A percentile compares a stretch with the other conserved stretches of the same genome.
Evolutionary conservation across 2,888 invertebrate genomes (phyloP).

Genomic region (Parascotia fuliginaria): DNA sequence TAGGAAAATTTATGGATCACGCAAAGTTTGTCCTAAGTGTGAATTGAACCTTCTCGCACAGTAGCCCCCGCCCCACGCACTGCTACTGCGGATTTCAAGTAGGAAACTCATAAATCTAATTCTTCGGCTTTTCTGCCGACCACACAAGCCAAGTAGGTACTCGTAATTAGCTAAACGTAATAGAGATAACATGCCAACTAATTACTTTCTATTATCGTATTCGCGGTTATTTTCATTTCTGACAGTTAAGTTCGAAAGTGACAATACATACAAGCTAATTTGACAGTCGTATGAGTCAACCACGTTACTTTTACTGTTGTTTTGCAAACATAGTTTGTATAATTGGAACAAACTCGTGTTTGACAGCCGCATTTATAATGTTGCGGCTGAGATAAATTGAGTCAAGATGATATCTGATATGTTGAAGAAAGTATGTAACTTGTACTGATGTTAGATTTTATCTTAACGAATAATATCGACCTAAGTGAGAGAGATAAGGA

Average conservation of each 20-base stretch:
- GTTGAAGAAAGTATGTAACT: constrained; percentile 35
- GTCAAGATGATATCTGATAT: constrained; percentile 52
- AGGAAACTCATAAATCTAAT: not conserved
- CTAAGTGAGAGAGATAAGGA: too few relatives aligned
- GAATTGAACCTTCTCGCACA: too few relatives aligned
- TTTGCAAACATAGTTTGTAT: constrained; percentile 3
- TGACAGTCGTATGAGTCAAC: constrained; percentile 37
- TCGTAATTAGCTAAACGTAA: constrained; percentile 7
- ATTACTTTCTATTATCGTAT: constrained; percentile 52
- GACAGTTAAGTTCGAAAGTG: constrained; percentile 57
- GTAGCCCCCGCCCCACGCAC: too few relatives aligned
- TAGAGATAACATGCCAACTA: constrained; percentile 26
- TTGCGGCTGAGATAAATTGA: constrained; percentile 41
- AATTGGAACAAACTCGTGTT: constrained; percentile 5
- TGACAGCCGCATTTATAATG: constrained; percentile 25
- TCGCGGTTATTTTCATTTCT: constrained; percentile 49
- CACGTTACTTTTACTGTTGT: constrained; percentile 9
- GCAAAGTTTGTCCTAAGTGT: too few relatives aligned
- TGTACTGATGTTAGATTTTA: not conserved
- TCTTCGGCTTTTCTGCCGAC: not conserved
- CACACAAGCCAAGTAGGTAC: not conserved
- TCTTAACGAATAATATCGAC: too few relatives aligned
- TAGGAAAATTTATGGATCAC: too few relatives aligned
- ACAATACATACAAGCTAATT: constrained; percentile 49
- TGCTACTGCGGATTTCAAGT: too few relatives aligned